These are phyloP conservation scores for Heliocidaris erythrogramma DNA, from an alignment of 35 echinoderm and acorn worm species.

Conservation along the genomic window DNA sequence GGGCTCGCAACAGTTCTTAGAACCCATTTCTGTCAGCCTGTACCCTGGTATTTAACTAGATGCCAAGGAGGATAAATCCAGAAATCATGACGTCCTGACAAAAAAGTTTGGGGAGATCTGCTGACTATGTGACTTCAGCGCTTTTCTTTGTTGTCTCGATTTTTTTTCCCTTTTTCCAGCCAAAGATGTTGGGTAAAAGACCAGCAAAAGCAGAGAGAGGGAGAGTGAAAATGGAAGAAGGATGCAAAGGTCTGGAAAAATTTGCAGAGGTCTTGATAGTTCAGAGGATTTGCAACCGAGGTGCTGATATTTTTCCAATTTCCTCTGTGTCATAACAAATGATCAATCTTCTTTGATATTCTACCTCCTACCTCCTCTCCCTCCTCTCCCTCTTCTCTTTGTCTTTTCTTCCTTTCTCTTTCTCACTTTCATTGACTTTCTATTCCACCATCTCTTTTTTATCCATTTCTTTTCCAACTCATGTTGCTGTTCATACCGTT, in stretches of 20 bases:
- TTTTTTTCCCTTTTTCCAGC: not conserved
- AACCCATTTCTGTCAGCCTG: not conserved
- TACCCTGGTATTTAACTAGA: not conserved
- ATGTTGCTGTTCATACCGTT: too few species aligned
- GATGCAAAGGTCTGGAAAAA: not conserved
- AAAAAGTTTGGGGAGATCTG: not conserved
- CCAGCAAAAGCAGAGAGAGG: not conserved
- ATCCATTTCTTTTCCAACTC: not conserved
- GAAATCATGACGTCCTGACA: not conserved
- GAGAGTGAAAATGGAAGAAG: not conserved
- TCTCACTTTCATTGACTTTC: not conserved
- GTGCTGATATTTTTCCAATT: slow-evolving; percentile 28
- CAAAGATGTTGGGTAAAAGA: not conserved
- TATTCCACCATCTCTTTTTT: not conserved
- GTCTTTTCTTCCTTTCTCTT: not conserved
- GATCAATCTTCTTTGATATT: slow-evolving; percentile 16
- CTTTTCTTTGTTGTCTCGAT: slow-evolving; percentile 4
- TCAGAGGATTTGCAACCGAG: not conserved
- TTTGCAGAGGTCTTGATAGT: not conserved
- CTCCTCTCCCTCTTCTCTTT: not conserved
- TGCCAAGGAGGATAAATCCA: not conserved
- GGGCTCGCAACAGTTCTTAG: not conserved
- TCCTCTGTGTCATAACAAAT: slow-evolving; percentile 38
- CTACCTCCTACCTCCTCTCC: not conserved
- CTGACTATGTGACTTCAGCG: not conserved